Base-by-base conservation (phyloP, 23 tunicate species). In the Styela plicata region DNA sequence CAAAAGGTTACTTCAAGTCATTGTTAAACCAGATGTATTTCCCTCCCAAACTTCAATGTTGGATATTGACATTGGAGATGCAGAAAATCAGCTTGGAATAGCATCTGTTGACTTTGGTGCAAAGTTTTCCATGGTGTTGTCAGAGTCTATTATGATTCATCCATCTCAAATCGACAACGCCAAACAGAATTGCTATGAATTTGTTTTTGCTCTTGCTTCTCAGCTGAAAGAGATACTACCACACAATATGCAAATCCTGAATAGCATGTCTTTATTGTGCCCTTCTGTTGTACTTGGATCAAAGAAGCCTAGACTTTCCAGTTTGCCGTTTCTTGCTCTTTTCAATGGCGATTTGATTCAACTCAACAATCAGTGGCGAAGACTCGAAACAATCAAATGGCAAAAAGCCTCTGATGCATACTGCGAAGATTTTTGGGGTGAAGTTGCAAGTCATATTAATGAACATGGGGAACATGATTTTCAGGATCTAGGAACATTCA, bases 341-440 rank as follows among this genome's bases (percentile, higher is more conserved):
- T 71, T 28, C 36, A 34, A 34, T 21, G 77, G 77, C 2, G 77
- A 71, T 71, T 32, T 71, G 29, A 71, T 71, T 20, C 24, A 28
- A 36, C 77, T 71, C 20, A 71, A 71, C 34, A 22, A 33, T 31
- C 77, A 71, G 29, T 71, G 77, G 77, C 32, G 77, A 71, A 31
- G 35, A 29, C 77, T 71, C 17, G 77, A 71, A 29, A 71, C 36
- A 2, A 34, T 26, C 26, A 33, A 34, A 18, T 71, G 77, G 77
- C 32, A 22, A 13, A 71, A 71, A 7, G 34, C 34, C 2, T 71
- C 36, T 5, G 77, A 71, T 17, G 2, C 34, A 5, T 21, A 20
- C 35, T 33, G 24, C 7, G 77, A 71, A 71, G 36, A 22, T 2
- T 71, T 71, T 34, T 71, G 77, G 77, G 32, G 24, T 21, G 77